phyloP scores from a whole-genome alignment of 2,888 invertebrate species.

The Yponomeuta cagnagella region DNA sequence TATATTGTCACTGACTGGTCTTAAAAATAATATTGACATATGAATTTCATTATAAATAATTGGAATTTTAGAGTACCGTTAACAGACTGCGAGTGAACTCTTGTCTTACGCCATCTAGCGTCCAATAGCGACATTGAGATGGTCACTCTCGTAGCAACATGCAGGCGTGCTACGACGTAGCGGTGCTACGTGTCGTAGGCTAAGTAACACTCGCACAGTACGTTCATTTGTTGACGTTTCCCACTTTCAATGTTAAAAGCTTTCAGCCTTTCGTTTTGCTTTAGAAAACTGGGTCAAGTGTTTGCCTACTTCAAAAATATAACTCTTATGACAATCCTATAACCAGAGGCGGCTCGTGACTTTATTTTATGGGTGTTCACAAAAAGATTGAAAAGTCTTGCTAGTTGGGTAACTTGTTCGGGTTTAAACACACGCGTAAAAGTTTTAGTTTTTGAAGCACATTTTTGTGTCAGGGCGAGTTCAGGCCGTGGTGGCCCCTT shows the following conservation, averaged over 20 bases:
- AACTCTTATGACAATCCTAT: too few relatives aligned
- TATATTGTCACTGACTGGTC: background rate
- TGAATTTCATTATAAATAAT: background rate
- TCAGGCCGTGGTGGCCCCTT: too few relatives aligned
- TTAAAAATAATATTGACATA: background rate
- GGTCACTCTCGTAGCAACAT: background rate
- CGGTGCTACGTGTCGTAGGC: background rate
- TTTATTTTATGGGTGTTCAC: too few relatives aligned
- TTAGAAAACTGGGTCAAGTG: too few relatives aligned
- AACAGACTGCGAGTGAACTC: background rate
- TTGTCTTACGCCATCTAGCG: conserved; percentile 3
- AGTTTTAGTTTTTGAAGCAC: too few relatives aligned
- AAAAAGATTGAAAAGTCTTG: too few relatives aligned
- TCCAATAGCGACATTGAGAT: background rate
- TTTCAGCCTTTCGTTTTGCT: too few relatives aligned
- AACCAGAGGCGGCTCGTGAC: too few relatives aligned
- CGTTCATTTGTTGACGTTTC: background rate
- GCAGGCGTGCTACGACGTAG: background rate
- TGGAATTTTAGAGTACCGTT: background rate
- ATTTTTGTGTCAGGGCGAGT: too few relatives aligned
- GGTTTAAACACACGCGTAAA: too few relatives aligned
- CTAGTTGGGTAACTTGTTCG: too few relatives aligned
- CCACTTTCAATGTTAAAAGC: background rate
- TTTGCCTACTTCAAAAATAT: too few relatives aligned
- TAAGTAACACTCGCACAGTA: background rate